phyloP scores from a whole-genome alignment of 2,888 invertebrate genomes.

The Epiblema foenella region DNA sequence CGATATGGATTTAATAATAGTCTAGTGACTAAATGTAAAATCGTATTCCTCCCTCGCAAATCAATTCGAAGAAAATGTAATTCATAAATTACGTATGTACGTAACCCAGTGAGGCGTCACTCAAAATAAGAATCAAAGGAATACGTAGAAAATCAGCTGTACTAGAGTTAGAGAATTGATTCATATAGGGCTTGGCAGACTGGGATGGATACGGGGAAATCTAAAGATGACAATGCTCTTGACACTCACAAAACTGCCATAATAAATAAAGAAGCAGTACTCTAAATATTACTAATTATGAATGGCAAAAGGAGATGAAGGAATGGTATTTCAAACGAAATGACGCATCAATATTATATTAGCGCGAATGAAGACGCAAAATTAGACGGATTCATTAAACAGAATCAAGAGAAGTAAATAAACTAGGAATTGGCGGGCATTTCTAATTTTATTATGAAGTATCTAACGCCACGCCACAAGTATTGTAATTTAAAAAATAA shows the following conservation, averaged over 20 bases:
- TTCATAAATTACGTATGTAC: constrained; percentile 7
- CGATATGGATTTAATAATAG: neutral
- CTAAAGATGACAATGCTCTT: constrained; percentile 18
- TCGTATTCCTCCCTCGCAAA: neutral
- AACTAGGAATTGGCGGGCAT: neutral
- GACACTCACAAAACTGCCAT: constrained; percentile 22
- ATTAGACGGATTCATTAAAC: neutral
- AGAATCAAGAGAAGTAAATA: neutral
- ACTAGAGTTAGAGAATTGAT: constrained; percentile 36
- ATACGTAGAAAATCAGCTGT: constrained; percentile 1
- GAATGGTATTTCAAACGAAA: constrained; percentile 27
- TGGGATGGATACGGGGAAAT: constrained; percentile 28
- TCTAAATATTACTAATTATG: constrained; percentile 1
- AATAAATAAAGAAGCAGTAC: constrained; percentile 23
- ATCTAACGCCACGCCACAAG: too few species aligned
- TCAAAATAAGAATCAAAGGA: constrained; percentile 27
- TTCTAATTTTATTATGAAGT: too few species aligned
- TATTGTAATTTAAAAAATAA: too few species aligned
- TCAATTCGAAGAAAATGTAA: constrained; percentile 6
- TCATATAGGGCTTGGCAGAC: constrained; percentile 38
- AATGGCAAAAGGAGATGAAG: constrained; percentile 14
- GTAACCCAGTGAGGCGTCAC: neutral
- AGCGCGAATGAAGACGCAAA: constrained; percentile 9
- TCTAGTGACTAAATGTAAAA: neutral
- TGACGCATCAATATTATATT: constrained; percentile 26